Evolutionary conservation across 1,140 invertebrate genomes (phyloP), one percentile per base, ranked within the genome.

Genomic region (Mylabris phalerata): DNA sequence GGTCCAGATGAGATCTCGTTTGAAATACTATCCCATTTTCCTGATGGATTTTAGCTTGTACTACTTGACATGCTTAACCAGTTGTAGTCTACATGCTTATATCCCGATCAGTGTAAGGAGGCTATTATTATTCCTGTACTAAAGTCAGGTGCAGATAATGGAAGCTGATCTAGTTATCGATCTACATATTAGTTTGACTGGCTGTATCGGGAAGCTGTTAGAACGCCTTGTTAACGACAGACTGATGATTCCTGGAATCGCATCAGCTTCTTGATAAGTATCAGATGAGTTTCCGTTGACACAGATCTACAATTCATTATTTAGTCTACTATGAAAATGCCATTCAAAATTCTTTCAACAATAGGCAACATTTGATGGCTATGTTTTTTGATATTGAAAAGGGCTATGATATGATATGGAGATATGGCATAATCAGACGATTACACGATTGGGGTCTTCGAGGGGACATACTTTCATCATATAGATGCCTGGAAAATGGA

Each of bases 331-430:
- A 60, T 9, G 54, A 63, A 47, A 25, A 54, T 55, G 50, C 19
- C 3, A 50, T 62, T 10, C 55, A 59, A 11, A 48, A 62, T 26
- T 9, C 55, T 62, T 44, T 25, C 13, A 38, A 3, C 0, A 39
- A 54, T 24, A 2, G 54, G 13, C 42, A 59, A 39, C 49, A 57
- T 41, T 9, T 51, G 0, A 48, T 61, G 1, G 48, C 52, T 43
- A 47, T 62, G 5, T 60, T 57, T 43, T 61, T 63, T 49, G 61
- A 63, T 27, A 47, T 63, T 4, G 48, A 61, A 45, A 57, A 57
- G 43, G 62, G 54, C 4, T 63, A 44, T 48, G 60, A 64, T 51
- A 59, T 56, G 60, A 58, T 48, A 0, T 64, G 63, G 63, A 41
- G 51, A 9, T 61, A 55, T 39, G 51, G 48, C 4, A 64, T 64